Conservation (phyloP, 2,888 invertebrate species). For the Ophion obscuratus region DNA sequence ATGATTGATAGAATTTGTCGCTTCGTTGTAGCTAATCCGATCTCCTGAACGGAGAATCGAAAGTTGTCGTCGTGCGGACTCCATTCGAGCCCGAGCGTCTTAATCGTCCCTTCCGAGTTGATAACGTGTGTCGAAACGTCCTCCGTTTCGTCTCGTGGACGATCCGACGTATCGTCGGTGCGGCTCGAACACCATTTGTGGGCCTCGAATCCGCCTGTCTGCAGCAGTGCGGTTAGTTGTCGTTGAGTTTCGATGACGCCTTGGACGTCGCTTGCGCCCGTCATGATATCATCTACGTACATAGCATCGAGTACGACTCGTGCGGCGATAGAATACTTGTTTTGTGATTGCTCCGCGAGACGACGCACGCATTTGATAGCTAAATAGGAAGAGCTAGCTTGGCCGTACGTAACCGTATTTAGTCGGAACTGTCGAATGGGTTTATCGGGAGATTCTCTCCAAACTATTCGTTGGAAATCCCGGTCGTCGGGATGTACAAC, state of each 20-base stretch:
- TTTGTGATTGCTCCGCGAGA: slow-evolving; percentile 61
- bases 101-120: slow-evolving; percentile 42
- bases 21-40: slow-evolving; percentile 38
- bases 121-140: background rate
- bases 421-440: slow-evolving; percentile 30
- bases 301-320: slow-evolving; percentile 31
- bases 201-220: slow-evolving; percentile 41
- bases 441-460: slow-evolving; percentile 34
- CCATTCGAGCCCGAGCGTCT: slow-evolving; percentile 49
- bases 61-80: slow-evolving; percentile 31
- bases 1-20: slow-evolving; percentile 47
- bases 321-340: slow-evolving; percentile 61
- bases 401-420: slow-evolving; percentile 63
- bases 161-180: background rate
- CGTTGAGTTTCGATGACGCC: slow-evolving; percentile 57
- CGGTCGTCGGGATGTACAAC: slow-evolving; percentile 40
- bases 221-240: slow-evolving; percentile 37
- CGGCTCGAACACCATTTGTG: slow-evolving; percentile 55
- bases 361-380: slow-evolving; percentile 67
- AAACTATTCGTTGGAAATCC: slow-evolving; percentile 55
- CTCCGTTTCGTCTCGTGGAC: background rate
- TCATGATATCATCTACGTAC: slow-evolving; percentile 60
- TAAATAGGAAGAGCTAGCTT: slow-evolving; percentile 66
- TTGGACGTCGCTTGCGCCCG: slow-evolving; percentile 56
- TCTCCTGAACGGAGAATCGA: slow-evolving; percentile 25